These are phyloP conservation scores for Lophura swinhoii DNA, from an alignment of 2,797 vertebrate species.

Conservation along the genomic window DNA sequence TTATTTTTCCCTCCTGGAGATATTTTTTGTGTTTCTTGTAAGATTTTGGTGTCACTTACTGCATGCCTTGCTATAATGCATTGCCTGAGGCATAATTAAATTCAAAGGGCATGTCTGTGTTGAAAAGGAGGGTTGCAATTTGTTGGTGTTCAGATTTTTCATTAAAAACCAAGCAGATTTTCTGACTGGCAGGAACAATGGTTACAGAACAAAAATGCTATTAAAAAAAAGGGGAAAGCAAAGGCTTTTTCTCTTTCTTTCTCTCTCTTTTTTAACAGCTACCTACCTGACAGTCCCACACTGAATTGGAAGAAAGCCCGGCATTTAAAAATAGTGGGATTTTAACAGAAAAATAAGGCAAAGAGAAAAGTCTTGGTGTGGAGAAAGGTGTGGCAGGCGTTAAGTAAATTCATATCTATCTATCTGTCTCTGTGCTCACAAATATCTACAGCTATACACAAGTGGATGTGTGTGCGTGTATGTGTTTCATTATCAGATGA, in stretches of 20 bases:
- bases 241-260: background rate
- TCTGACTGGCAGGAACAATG: slow-evolving; percentile 40
- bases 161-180: slow-evolving; percentile 44
- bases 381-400: background rate
- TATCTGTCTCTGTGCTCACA: background rate
- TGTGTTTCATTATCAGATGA: background rate
- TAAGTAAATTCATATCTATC: background rate
- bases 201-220: slow-evolving; percentile 29
- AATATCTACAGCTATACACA: background rate
- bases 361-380: background rate
- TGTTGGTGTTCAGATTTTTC: slow-evolving; percentile 56
- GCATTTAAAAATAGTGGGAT: slow-evolving; percentile 19
- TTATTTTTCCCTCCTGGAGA: background rate
- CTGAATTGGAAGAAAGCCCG: slow-evolving; percentile 16
- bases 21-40: slow-evolving; percentile 1
- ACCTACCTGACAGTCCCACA: slow-evolving; percentile 35
- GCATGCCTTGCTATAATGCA: slow-evolving; percentile 16
- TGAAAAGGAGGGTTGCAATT: slow-evolving; percentile 57
- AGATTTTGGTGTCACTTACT: slow-evolving; percentile 47
- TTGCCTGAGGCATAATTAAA: slow-evolving; percentile 62
- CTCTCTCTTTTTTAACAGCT: background rate
- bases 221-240: background rate
- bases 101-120: slow-evolving; percentile 48
- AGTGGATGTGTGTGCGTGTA: too few species aligned
- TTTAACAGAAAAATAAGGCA: background rate